Base-by-base conservation (phyloP, 1,140 invertebrate species). In the Drosophila nigrodunni region DNA sequence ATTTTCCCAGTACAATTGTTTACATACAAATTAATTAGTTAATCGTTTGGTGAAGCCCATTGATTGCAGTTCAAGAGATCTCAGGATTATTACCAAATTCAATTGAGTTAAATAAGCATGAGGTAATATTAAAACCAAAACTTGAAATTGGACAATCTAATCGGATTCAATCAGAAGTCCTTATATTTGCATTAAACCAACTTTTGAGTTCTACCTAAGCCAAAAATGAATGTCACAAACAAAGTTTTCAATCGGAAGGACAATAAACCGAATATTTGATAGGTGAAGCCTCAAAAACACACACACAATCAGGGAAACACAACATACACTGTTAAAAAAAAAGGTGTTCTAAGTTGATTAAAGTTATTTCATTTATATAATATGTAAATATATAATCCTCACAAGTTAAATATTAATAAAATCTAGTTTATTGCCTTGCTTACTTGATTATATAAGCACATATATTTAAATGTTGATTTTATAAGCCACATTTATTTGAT, bases 161-260 rank as follows among this genome's bases (percentile, higher is more conserved):
- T 74, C 65, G 8, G 37, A 47, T 69, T 61, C 61, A 78, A 78
- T 78, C 72, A 70, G 55, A 25, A 21, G 57, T 11, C 75, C 76
- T 79, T 83, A 58, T 76, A 79, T 82, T 83, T 83, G 77, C 80
- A 79, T 82, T 87, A 58, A 70, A 21, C 13, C 13, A 54, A 43
- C 21, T 54, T 64, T 54, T 50, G 49, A 30, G 35, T 18, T 35
- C 11, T 30, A 21, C 18, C 18, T 21, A 35, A 7, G 37, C 47
- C 34, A 13, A 50, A 68, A 66, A 62, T 21, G 47, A 39, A 70
- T 68, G 60, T 71, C 78, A 75, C 55, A 73, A 55, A 52, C 18
- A 83, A 72, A 77, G 46, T 70, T 74, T 77, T 70, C 60, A 52
- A 52, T 62, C 35, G 18, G 13, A 78, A 74, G 70, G 66, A 70